Conservation (phyloP, 2,113 vertebrate species). For the Pomatorhinus ruficollis region DNA sequence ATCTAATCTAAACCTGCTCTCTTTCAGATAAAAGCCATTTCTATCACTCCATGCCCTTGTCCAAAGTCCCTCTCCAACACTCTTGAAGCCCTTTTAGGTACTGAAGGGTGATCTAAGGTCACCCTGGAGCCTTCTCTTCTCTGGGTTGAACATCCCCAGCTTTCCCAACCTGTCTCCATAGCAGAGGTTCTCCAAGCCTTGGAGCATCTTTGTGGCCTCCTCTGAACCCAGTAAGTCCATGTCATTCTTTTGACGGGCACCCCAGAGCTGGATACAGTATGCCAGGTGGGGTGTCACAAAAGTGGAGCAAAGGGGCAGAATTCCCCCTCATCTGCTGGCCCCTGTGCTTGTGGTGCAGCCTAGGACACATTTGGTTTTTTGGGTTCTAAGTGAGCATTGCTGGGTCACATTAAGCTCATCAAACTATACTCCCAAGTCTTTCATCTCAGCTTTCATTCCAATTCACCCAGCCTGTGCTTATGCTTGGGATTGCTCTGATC, state of each 20-base stretch:
- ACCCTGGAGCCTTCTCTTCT: neutral
- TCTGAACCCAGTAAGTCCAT: neutral
- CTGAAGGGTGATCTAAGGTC: neutral
- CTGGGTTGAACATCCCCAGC: too few species aligned
- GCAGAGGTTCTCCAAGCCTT: neutral
- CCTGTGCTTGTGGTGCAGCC: neutral
- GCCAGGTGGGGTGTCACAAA: too few species aligned
- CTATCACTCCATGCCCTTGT: neutral
- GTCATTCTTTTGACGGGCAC: neutral
- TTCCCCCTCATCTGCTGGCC: neutral
- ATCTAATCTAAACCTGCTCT: neutral
- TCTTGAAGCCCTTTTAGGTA: neutral
- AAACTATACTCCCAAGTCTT: neutral
- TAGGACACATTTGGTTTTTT: too few species aligned
- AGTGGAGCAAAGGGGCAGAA: neutral
- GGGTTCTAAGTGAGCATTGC: neutral
- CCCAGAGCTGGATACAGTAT: too few species aligned
- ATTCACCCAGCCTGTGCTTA: too few species aligned
- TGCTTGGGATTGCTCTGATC: neutral
- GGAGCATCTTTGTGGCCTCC: neutral
- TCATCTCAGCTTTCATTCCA: neutral
- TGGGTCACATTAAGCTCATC: fast-evolving
- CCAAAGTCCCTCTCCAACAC: neutral
- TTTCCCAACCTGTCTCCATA: neutral
- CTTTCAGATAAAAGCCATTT: neutral